A percentile compares a stretch with the other conserved stretches of the same genome.
Evolutionary conservation across 2,888 invertebrate genomes (phyloP).

Genomic region (Argyresthia goedartella): DNA sequence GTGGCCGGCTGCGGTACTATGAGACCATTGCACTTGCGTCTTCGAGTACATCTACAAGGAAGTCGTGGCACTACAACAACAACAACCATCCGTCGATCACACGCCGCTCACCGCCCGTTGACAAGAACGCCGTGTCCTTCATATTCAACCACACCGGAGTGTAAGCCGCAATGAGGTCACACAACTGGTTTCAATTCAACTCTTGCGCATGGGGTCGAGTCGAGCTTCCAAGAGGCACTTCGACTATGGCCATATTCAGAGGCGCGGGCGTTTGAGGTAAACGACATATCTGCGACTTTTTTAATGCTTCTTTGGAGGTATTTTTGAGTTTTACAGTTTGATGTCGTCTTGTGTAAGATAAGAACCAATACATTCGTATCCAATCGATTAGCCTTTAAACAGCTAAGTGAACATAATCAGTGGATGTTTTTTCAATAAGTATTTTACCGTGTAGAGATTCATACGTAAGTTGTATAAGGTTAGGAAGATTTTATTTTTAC

Average conservation of each 20-base stretch:
- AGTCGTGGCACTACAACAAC: conserved; percentile 85
- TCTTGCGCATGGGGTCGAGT: conserved; percentile 19
- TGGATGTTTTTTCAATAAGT: conserved; percentile 20
- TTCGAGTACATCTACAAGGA: conserved; percentile 86
- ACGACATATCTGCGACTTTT: conserved; percentile 5
- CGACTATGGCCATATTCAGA: background rate
- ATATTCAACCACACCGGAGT: conserved; percentile 83
- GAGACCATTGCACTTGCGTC: conserved; percentile 89
- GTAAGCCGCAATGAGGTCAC: conserved; percentile 37
- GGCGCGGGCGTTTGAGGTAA: background rate
- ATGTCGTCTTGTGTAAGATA: conserved; percentile 43
- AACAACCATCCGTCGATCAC: conserved; percentile 74
- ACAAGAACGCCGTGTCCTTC: conserved; percentile 63
- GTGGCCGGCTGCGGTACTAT: conserved; percentile 87
- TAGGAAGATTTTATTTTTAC: conserved; percentile 53
- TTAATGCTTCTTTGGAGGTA: conserved; percentile 1
- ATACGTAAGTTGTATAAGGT: conserved; percentile 49
- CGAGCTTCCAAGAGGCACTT: background rate
- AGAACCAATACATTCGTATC: conserved; percentile 1
- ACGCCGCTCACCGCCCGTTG: conserved; percentile 63
- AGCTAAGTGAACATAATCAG: conserved; percentile 23
- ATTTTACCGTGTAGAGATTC: conserved; percentile 35
- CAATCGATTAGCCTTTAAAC: conserved; percentile 19
- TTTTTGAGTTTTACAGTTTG: conserved; percentile 31
- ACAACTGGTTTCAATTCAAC: conserved; percentile 17